Base-by-base conservation (phyloP, 2,113 vertebrate genomes). In the Engraulis encrasicolus region DNA sequence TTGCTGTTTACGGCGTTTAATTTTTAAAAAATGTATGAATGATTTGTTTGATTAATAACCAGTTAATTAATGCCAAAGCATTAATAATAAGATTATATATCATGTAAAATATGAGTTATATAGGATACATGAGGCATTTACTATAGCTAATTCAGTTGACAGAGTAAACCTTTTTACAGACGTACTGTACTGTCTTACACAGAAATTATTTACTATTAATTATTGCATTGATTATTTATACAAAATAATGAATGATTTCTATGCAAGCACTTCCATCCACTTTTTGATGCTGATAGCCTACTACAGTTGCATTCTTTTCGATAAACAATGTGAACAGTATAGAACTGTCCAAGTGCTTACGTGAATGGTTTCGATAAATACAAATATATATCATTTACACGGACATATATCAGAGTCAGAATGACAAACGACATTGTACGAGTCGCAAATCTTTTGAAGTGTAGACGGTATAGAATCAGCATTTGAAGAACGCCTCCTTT, bases 1-100 rank as follows among this genome's bases (percentile, higher is more conserved):
- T 11, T 6, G 6, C 61, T 31, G 45, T 82, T n/a, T n/a, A n/a
- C n/a, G n/a, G 58, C 40, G 50, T 86, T 45, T 45, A n/a, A 77
- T 58, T 18, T 27, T 50, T 52, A 27, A n/a, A 18, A 40, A 50
- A 11, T 38, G n/a, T 23, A 86, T 83, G 81, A 86, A 83, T 86
- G 80, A 83, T 86, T 80, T 34, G 83, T 83, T 52, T 81, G 23
- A 83, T 78, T 80, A 78, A 23, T 58, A 14, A 45, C 40, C 40
- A 45, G 3, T 45, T 45, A 45, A 45, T 45, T 74, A 74, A 74
- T 31, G 34, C 27, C 34, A 27, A 34, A 74, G 31, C 66, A 34
- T 74, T 31, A 74, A 34, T 74, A 74, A 74, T 34, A 45, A 9
- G 4, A 45, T 45, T 45, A 45, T 45, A 45, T 45, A 45, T 3